Evolutionary conservation across 2,113 vertebrate species (phyloP), one percentile per base, ranked within the genome.

Genomic region (Alethe diademata): DNA sequence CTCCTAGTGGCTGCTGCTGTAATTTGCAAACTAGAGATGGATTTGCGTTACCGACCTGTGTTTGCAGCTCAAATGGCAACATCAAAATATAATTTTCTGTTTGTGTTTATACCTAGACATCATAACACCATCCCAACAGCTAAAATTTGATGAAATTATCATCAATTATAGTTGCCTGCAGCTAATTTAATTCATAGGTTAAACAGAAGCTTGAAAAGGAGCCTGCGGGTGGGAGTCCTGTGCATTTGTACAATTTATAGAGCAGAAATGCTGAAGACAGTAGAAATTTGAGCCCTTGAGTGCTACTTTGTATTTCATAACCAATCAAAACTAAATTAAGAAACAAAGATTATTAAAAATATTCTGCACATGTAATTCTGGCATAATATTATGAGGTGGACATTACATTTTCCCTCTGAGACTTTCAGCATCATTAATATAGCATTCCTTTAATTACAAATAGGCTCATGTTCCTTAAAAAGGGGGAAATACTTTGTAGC

Each of bases 241-340:
- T 84, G 92, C 80, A 17, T 93, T 97, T 96, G 79, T 96, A 92
- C 94, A 88, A 89, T 98, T 98, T 97, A 96, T 89, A 96, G 96
- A 93, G 78, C 97, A 96, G 97, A 98, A 98, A 96, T 98, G 98
- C 98, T 98, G 98, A 98, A 97, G 98, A 89, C 62, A 69, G 95
- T 92, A 90, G 98, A 98, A 99, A 98, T 96, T 87, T 51, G 97
- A 98, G 96, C 97, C 97, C 97, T 95, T 92, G 97, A 98, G 97
- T 98, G 96, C 97, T 90, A 76, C 93, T 96, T 62, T 93, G 97
- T 97, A 98, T 98, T 98, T 99, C 97, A 97, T 96, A 97, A 95
- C 98, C 98, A 98, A 98, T 98, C 98, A 98, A 98, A 98, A 97
- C 97, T 98, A 98, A 98, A 98, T 98, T 98, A 98, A 98, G 98